Evolutionary conservation across 30 jellyfish, hydroid and myxozoan genomes (phyloP).

Genomic region (Chironex yamaguchii): DNA sequence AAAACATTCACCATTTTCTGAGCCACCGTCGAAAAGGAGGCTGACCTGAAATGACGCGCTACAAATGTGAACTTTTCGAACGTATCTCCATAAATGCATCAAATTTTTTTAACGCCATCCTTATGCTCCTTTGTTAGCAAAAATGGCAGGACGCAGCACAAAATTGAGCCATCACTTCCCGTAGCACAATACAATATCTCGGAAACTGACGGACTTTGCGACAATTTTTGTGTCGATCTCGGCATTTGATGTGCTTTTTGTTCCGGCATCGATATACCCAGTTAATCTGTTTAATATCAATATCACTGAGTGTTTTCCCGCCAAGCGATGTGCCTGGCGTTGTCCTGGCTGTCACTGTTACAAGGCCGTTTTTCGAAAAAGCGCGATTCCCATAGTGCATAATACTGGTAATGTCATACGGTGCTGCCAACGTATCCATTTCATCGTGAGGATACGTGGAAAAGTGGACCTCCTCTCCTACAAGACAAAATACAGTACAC

Average conservation of each 20-base stretch:
- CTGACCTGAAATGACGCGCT: no score
- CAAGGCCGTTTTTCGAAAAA: constrained; percentile 32
- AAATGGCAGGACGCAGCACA: not conserved
- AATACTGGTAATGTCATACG: constrained; percentile 46
- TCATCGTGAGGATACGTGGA: constrained; percentile 55
- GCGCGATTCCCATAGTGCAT: constrained; percentile 43
- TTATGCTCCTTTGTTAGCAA: no score
- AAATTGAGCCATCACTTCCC: not conserved
- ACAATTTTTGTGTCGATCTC: not conserved
- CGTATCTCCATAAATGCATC: no score
- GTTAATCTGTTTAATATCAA: constrained; percentile 39
- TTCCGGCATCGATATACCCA: constrained; percentile 32
- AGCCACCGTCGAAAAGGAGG: no score
- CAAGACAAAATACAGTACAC: not conserved
- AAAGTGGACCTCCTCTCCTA: constrained; percentile 56
- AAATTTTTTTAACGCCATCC: no score
- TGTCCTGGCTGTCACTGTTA: constrained; percentile 37
- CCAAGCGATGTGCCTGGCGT: constrained; percentile 48
- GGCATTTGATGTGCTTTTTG: not conserved
- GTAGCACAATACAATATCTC: not conserved
- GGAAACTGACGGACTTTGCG: not conserved
- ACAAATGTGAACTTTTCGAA: no score
- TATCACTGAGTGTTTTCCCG: constrained; percentile 2
- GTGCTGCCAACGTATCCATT: constrained; percentile 54
- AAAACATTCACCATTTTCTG: no score